A percentile compares a stretch with the other conserved stretches of the same genome.
phyloP scores from a whole-genome alignment of 2,888 invertebrate species.

The Athrips mouffetella region DNA sequence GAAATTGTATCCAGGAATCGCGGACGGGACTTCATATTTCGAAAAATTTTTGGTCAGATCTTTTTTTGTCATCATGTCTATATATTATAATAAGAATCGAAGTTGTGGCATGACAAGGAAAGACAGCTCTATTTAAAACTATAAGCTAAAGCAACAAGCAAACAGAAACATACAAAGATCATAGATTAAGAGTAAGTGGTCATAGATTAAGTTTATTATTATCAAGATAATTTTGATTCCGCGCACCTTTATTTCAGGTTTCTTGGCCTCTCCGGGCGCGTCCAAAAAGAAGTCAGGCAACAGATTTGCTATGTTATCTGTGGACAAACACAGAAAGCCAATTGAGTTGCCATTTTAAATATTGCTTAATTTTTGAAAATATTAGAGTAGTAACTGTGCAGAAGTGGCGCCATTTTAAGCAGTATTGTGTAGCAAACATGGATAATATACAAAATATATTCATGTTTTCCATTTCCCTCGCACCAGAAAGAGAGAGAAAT shows the following conservation, averaged over 20 bases:
- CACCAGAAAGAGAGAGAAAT: too few species aligned
- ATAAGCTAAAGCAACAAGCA: neutral
- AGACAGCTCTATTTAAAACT: too few species aligned
- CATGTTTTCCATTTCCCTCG: too few species aligned
- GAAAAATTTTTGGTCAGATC: too few species aligned
- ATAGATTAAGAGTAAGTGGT: conserved; percentile 42
- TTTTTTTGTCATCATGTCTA: too few species aligned
- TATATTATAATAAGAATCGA: too few species aligned
- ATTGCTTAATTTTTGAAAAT: too few species aligned
- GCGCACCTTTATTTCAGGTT: conserved; percentile 53
- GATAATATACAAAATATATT: too few species aligned
- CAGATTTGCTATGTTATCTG: conserved; percentile 81
- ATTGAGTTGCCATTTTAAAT: conserved; percentile 20
- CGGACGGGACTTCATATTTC: too few species aligned
- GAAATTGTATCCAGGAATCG: too few species aligned
- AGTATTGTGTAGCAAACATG: neutral
- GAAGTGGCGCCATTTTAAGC: neutral
- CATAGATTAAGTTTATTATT: conserved; percentile 25
- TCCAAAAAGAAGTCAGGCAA: conserved; percentile 94
- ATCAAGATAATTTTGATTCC: conserved; percentile 21
- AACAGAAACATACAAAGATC: conserved; percentile 14
- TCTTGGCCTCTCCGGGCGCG: conserved; percentile 39
- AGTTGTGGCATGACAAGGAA: too few species aligned
- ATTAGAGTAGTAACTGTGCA: neutral
- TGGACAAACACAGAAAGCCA: conserved; percentile 53